Evolutionary conservation across 2,888 invertebrate genomes (phyloP).

Genomic region (Meliscaeva auricollis): DNA sequence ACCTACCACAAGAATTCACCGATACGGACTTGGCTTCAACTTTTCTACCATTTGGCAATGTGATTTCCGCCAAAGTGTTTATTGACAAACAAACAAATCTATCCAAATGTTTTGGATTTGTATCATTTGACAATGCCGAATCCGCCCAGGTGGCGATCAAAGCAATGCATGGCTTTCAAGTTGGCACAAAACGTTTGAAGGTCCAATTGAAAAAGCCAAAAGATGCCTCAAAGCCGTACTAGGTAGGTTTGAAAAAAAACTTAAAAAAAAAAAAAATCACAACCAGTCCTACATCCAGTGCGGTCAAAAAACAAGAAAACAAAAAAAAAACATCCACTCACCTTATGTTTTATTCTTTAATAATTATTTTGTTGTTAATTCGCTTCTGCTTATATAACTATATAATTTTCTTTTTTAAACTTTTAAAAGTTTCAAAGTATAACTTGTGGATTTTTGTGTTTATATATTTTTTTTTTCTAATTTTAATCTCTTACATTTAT

Average conservation of each 20-base stretch:
- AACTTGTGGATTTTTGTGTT: conserved; percentile 72
- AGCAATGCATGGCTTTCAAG: conserved; percentile 99
- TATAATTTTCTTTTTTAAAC: conserved; percentile 3
- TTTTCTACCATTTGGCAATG: conserved; percentile 98
- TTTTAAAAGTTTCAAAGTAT: conserved; percentile 43
- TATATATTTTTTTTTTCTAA: conserved; percentile 47
- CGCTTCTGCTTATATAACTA: conserved; percentile 38
- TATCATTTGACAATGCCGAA: conserved; percentile 96
- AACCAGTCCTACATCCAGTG: neutral
- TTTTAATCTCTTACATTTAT: conserved; percentile 2
- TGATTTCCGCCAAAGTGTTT: conserved; percentile 99
- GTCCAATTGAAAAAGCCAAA: conserved; percentile 98
- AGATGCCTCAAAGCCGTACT: conserved; percentile 97
- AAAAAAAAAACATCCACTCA: conserved; percentile 47
- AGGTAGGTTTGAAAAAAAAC: conserved; percentile 81
- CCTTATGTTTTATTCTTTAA: conserved; percentile 49
- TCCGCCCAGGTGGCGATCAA: conserved; percentile 98
- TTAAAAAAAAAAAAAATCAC: neutral
- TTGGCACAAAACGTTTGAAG: conserved; percentile 98
- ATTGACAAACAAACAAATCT: conserved; percentile 99
- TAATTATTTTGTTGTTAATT: conserved; percentile 33
- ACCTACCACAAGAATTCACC: conserved; percentile 99
- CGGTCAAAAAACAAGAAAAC: too few relatives aligned
- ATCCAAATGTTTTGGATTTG: conserved; percentile 99
- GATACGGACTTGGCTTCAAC: conserved; percentile 98